Percentiles rank a stretch among this genome's conserved stretches.
Evolutionary conservation across 1,140 invertebrate species (phyloP).

Genomic region (Drosophila sucinea): DNA sequence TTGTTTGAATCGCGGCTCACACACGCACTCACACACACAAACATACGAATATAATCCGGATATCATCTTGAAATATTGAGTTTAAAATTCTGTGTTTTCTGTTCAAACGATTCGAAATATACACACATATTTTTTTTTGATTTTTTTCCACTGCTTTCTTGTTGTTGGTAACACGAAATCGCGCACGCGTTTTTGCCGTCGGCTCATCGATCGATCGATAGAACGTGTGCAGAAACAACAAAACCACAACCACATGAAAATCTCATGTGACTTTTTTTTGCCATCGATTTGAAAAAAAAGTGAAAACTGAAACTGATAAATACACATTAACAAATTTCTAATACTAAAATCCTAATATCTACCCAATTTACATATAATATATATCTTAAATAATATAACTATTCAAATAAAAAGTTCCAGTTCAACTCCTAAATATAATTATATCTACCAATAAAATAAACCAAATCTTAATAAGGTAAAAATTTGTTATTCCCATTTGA

Average conservation of each 20-base stretch:
- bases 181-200: conserved; percentile 9
- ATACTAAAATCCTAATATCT: not conserved
- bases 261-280: conserved; percentile 9
- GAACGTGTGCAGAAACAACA: not conserved
- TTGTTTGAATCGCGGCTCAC: not conserved
- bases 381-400: conserved; percentile 5
- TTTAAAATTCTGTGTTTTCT: not conserved
- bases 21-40: not conserved
- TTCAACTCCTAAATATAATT: not conserved
- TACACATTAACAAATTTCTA: not conserved
- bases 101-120: not conserved
- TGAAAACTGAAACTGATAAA: not conserved
- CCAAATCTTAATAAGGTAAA: conserved; percentile 1
- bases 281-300: not conserved
- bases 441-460: not conserved
- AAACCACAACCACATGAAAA: conserved; percentile 8
- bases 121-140: not conserved
- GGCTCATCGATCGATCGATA: conserved; percentile 5
- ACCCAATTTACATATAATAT: not conserved
- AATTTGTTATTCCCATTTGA: not conserved
- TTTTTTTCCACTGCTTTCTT: conserved; percentile 4
- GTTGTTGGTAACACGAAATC: conserved; percentile 6
- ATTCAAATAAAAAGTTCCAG: not conserved
- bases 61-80: not conserved
- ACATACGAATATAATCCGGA: conserved; percentile 14